Evolutionary conservation across 2,888 invertebrate species (phyloP).

Genomic region (Euphydryas editha): DNA sequence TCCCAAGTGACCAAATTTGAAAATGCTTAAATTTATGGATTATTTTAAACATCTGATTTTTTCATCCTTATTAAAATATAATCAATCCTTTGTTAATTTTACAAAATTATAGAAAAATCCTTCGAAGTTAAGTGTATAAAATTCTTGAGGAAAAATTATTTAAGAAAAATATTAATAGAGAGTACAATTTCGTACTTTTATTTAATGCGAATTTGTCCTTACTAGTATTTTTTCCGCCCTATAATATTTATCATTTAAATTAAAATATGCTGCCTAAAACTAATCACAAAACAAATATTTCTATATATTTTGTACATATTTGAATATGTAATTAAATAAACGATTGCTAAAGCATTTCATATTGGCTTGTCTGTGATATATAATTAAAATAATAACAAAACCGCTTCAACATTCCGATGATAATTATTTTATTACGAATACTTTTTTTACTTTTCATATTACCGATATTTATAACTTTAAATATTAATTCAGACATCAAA

Average conservation of each 20-base stretch:
- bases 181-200: background rate
- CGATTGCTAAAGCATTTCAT: constrained; percentile 59
- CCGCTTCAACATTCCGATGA: constrained; percentile 24
- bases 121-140: background rate
- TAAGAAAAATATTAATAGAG: background rate
- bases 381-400: constrained; percentile 39
- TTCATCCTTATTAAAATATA: background rate
- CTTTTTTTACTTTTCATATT: constrained; percentile 13
- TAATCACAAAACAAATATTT: constrained; percentile 34
- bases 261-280: constrained; percentile 34
- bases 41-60: background rate
- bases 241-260: constrained; percentile 22
- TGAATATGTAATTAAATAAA: constrained; percentile 51
- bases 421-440: constrained; percentile 18
- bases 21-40: constrained; percentile 5
- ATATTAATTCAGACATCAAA: constrained; percentile 1
- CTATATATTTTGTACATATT: constrained; percentile 49
- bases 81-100: background rate
- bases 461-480: constrained; percentile 3
- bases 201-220: constrained; percentile 5
- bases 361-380: constrained; percentile 79
- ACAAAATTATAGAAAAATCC: background rate
- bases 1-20: constrained; percentile 74
- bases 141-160: background rate
- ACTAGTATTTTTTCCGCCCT: constrained; percentile 24